Percentiles rank a stretch among this genome's conserved stretches.
These are phyloP conservation scores for roundworm (Caenorhabditis elegans) DNA, from an alignment of 1,140 invertebrate species.

Conservation along the genomic window DNA sequence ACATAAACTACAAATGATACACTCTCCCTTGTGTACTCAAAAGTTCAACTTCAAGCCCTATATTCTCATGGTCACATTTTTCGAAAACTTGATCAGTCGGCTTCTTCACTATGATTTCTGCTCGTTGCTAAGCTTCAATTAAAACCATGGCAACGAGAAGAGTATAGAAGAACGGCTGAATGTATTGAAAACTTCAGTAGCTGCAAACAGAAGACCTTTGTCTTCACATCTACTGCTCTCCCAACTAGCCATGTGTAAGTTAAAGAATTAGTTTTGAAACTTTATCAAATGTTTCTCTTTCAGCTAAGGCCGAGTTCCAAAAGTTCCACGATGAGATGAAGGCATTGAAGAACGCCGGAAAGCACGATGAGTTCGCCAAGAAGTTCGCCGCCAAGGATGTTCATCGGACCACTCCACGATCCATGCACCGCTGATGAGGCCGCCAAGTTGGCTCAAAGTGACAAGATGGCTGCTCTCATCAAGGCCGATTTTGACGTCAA, in stretches of 20 bases:
- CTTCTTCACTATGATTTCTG: not conserved
- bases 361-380: slow-evolving; percentile 20
- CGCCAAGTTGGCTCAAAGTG: not conserved
- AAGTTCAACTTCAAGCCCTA: not conserved
- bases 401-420: slow-evolving; percentile 19
- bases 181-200: not conserved
- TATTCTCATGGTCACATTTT: slow-evolving; percentile 18
- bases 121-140: not conserved
- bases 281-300: not conserved
- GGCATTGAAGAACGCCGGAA: not conserved
- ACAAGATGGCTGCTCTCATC: not conserved
- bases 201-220: not conserved
- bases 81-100: not conserved
- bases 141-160: not conserved
- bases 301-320: slow-evolving; percentile 7
- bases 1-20: slow-evolving; percentile 5
- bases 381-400: slow-evolving; percentile 7
- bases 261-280: not conserved
- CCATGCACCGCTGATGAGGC: not conserved
- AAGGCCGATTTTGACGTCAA: not conserved
- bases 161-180: not conserved
- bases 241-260: not conserved
- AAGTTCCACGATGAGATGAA: slow-evolving; percentile 1
- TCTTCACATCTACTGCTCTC: not conserved
- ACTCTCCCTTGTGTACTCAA: not conserved